A percentile compares a stretch with the other conserved stretches of the same genome.
Evolutionary conservation across 1,140 invertebrate genomes (phyloP).

Genomic region (Bombus sylvicola): DNA sequence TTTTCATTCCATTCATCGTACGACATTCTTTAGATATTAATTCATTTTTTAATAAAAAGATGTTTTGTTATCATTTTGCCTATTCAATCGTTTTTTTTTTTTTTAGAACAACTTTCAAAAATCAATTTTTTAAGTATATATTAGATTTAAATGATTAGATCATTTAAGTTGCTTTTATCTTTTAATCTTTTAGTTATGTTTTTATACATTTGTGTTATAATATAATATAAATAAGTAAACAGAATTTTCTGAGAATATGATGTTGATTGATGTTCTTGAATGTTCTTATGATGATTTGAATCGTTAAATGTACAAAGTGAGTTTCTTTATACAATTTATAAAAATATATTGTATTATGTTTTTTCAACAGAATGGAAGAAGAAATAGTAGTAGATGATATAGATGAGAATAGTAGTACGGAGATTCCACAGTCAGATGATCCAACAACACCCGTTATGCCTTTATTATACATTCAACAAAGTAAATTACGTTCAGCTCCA

Average conservation of each 20-base stretch:
- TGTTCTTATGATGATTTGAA: neutral
- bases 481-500: constrained; percentile 74
- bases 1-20: neutral
- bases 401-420: constrained; percentile 69
- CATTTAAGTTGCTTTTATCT: neutral
- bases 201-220: neutral
- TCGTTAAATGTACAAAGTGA: neutral
- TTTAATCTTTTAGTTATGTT: neutral
- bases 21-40: neutral
- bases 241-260: neutral
- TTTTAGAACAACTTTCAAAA: neutral
- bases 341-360: neutral
- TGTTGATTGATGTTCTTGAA: neutral
- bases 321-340: neutral
- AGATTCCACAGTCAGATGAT: constrained; percentile 66
- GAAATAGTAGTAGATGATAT: constrained; percentile 77
- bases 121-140: neutral
- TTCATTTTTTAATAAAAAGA: neutral
- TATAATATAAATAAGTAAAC: neutral
- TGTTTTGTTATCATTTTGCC: neutral
- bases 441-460: constrained; percentile 76
- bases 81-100: neutral
- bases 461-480: constrained; percentile 78
- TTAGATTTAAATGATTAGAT: neutral
- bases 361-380: constrained; percentile 76